Conservation (phyloP, 2,113 vertebrate genomes). For the Prolemur simus region DNA sequence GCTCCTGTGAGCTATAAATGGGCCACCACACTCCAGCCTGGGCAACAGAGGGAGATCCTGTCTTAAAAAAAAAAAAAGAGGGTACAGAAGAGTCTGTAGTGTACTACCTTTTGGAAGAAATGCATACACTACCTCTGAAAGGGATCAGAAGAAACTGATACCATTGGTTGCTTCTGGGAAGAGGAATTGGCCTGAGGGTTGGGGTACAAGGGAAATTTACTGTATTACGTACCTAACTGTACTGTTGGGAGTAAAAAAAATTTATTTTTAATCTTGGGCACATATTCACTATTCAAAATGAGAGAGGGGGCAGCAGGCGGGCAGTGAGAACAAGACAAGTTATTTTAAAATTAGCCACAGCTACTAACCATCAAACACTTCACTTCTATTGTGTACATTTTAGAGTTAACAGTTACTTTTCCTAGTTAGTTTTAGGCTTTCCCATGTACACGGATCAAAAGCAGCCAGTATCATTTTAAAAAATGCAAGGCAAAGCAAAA, state of each 20-base stretch:
- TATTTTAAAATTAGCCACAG: neutral
- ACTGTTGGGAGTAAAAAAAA: neutral
- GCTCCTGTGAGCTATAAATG: too few species aligned
- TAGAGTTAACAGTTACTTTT: neutral
- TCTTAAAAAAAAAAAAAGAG: neutral
- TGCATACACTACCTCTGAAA: neutral
- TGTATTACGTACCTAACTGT: neutral
- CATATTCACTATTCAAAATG: neutral
- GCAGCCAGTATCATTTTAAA: neutral
- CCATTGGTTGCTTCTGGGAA: neutral
- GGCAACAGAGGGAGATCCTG: too few species aligned
- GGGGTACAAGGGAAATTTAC: neutral
- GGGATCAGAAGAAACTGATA: neutral
- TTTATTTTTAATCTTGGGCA: neutral
- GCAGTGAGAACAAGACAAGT: neutral
- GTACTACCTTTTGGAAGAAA: neutral
- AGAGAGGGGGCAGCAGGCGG: neutral
- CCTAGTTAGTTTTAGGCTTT: neutral
- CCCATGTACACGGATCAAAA: neutral
- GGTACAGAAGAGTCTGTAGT: neutral
- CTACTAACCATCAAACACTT: neutral
- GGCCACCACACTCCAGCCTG: too few species aligned
- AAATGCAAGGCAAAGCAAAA: neutral
- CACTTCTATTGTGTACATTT: neutral
- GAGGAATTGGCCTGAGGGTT: neutral